Evolutionary conservation across 2,888 invertebrate species (phyloP).

Genomic region (Odontocerum albicorne): DNA sequence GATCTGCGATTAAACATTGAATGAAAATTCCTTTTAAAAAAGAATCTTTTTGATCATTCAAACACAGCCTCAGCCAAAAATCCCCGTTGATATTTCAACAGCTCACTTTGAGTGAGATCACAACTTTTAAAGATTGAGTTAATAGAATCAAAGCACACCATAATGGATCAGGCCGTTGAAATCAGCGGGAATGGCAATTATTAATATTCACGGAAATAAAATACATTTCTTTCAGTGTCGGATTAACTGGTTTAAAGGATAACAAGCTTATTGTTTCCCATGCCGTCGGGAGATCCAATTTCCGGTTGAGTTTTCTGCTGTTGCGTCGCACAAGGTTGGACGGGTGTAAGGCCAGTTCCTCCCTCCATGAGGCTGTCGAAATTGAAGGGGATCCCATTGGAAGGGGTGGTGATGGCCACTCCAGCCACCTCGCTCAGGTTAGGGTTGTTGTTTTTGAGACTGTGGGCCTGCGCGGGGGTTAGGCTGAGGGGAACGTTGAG

Average conservation of each 20-base stretch:
- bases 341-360: slow-evolving; percentile 88
- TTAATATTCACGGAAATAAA: no score
- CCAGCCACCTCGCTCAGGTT: slow-evolving; percentile 70
- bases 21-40: no score
- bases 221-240: no score
- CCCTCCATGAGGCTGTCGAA: slow-evolving; percentile 93
- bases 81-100: no score
- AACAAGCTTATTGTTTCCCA: slow-evolving; percentile 75
- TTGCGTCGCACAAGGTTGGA: slow-evolving; percentile 76
- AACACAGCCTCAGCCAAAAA: no score
- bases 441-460: slow-evolving; percentile 48
- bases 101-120: no score
- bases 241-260: slow-evolving; percentile 70
- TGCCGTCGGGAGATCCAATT: slow-evolving; percentile 73
- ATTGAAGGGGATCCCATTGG: slow-evolving; percentile 84
- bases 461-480: slow-evolving; percentile 57
- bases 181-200: no score
- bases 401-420: slow-evolving; percentile 84
- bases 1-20: no score
- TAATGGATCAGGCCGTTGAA: no score
- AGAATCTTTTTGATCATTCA: no score
- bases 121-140: no score
- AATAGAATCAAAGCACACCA: no score
- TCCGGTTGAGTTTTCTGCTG: slow-evolving; percentile 68
- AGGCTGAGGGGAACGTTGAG: slow-evolving; percentile 65